Conservation (phyloP, 2,888 invertebrate genomes). For the Ochlodes sylvanus region DNA sequence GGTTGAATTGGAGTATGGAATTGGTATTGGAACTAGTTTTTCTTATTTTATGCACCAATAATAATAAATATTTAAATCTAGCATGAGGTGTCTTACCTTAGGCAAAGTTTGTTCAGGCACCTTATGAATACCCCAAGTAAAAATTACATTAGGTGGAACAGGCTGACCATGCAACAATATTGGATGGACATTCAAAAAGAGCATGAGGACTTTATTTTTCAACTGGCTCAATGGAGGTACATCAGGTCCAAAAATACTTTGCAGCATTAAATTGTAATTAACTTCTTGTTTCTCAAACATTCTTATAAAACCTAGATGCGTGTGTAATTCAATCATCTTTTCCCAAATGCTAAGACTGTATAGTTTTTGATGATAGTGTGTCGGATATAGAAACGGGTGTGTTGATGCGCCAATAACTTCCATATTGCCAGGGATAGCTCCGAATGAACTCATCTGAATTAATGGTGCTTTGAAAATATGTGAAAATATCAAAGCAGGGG, state of each 20-base stretch:
- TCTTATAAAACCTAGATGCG: background rate
- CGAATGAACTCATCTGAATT: conserved; percentile 55
- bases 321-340: background rate
- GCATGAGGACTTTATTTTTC: conserved; percentile 55
- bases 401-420: conserved; percentile 46
- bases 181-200: conserved; percentile 67
- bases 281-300: background rate
- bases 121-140: conserved; percentile 67
- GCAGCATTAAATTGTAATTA: conserved; percentile 30
- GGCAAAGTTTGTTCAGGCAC: conserved; percentile 57
- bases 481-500: conserved; percentile 46
- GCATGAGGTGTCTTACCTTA: conserved; percentile 47
- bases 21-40: too few relatives aligned
- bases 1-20: too few relatives aligned
- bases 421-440: conserved; percentile 41
- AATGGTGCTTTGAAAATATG: conserved; percentile 54
- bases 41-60: too few relatives aligned
- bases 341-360: conserved; percentile 20
- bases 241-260: conserved; percentile 38
- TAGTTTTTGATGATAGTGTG: background rate
- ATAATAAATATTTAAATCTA: too few relatives aligned
- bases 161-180: conserved; percentile 61
- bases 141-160: conserved; percentile 61
- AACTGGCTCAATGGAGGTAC: conserved; percentile 47
- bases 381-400: conserved; percentile 48